These are phyloP conservation scores for Myripristis jacobus DNA, from an alignment of 2,797 vertebrate species.

Conservation along the genomic window DNA sequence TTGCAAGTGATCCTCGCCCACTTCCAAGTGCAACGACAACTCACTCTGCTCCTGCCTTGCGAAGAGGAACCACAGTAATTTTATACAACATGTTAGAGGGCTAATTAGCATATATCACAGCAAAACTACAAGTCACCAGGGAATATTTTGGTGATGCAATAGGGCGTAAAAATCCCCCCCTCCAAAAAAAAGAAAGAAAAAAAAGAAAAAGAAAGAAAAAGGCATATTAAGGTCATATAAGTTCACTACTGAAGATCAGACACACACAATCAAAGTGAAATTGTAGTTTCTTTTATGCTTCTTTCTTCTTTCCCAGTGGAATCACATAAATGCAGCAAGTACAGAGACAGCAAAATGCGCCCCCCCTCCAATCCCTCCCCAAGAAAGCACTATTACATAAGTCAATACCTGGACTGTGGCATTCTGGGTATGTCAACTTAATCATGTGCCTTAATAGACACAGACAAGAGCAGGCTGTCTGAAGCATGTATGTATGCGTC, in stretches of 20 bases:
- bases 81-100: too few relatives aligned
- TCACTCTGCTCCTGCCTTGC: background rate
- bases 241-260: background rate
- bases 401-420: slow-evolving; percentile 4
- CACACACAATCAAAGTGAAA: slow-evolving; percentile 1
- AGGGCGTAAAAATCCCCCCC: too few relatives aligned
- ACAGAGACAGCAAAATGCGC: background rate
- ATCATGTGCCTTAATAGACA: slow-evolving; percentile 13
- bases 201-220: background rate
- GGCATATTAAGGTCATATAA: background rate
- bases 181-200: too few relatives aligned
- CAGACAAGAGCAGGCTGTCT: slow-evolving; percentile 6
- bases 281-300: background rate
- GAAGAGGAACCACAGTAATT: too few relatives aligned
- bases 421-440: slow-evolving; percentile 8
- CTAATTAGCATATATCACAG: too few relatives aligned
- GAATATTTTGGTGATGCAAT: too few relatives aligned
- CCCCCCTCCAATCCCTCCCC: too few relatives aligned
- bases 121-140: too few relatives aligned
- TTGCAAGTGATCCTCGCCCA: background rate
- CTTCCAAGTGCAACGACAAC: background rate
- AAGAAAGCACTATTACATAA: background rate
- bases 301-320: background rate
- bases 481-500: background rate
- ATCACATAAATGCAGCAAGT: background rate